phyloP scores from a whole-genome alignment of 2,113 vertebrate species.

The Corythoichthys intestinalis region DNA sequence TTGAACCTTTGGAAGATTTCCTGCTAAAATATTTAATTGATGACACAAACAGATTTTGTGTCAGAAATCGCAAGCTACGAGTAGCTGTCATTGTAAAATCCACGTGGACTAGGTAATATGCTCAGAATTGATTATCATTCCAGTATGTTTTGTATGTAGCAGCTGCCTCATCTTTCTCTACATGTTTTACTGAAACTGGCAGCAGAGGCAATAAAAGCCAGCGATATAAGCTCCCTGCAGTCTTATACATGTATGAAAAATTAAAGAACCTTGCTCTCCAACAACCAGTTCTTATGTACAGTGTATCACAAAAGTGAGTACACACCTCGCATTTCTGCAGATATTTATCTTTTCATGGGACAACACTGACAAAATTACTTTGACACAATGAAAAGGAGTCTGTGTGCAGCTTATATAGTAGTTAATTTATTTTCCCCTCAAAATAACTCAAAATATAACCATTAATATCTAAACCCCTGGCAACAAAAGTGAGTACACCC shows the following conservation, averaged over 20 bases:
- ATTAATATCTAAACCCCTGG: too few species aligned
- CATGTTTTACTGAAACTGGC: constrained; percentile 21
- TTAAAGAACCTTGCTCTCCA: constrained; percentile 34
- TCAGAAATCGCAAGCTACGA: neutral
- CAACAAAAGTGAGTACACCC: too few species aligned
- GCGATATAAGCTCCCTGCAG: constrained; percentile 19
- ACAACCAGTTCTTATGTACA: too few species aligned
- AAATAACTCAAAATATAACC: too few species aligned
- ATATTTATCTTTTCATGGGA: too few species aligned
- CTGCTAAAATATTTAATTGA: neutral
- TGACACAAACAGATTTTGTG: neutral
- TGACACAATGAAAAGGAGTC: too few species aligned
- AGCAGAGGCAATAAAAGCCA: constrained; percentile 29
- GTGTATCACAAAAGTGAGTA: too few species aligned
- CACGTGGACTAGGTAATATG: neutral
- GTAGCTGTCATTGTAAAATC: neutral
- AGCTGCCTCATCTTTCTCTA: constrained; percentile 17
- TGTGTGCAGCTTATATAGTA: too few species aligned
- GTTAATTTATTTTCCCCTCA: too few species aligned
- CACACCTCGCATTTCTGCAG: too few species aligned
- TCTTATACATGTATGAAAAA: constrained; percentile 46
- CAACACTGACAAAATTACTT: too few species aligned
- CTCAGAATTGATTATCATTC: constrained; percentile 14
- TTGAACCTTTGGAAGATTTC: neutral
- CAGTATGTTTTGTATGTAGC: constrained; percentile 20